Conservation (phyloP, 2,113 vertebrate species). For the Anhinga rufa region DNA sequence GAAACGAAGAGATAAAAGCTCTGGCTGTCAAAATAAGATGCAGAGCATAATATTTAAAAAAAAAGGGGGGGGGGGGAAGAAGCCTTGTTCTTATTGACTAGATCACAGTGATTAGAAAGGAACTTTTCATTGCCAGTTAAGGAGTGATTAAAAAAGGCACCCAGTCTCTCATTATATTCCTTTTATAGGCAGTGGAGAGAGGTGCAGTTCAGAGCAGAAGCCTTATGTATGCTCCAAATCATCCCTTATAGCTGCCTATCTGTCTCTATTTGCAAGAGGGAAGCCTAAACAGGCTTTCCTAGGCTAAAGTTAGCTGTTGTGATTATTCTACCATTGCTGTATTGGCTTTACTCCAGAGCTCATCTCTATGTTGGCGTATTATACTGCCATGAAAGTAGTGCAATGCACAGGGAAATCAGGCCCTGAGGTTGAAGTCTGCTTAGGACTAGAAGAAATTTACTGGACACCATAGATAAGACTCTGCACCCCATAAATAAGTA, state of each 20-base stretch:
- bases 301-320: neutral
- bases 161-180: fast-evolving
- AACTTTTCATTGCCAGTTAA: neutral
- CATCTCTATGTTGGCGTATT: neutral
- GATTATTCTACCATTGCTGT: neutral
- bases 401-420: neutral
- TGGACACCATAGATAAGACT: neutral
- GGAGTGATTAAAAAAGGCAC: neutral
- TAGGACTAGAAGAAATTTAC: neutral
- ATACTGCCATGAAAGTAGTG: neutral
- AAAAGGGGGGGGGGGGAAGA: too few species aligned
- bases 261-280: neutral
- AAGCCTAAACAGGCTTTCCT: neutral
- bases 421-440: neutral
- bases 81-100: neutral
- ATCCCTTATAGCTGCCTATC: neutral
- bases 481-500: neutral
- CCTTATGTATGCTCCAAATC: neutral
- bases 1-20: neutral
- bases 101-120: neutral
- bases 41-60: neutral
- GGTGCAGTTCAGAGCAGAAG: neutral
- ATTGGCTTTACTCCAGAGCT: neutral
- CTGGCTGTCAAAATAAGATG: neutral
- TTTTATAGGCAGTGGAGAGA: neutral